phyloP scores from a whole-genome alignment of 2,113 vertebrate genomes.

The Haliaeetus leucogaster region DNA sequence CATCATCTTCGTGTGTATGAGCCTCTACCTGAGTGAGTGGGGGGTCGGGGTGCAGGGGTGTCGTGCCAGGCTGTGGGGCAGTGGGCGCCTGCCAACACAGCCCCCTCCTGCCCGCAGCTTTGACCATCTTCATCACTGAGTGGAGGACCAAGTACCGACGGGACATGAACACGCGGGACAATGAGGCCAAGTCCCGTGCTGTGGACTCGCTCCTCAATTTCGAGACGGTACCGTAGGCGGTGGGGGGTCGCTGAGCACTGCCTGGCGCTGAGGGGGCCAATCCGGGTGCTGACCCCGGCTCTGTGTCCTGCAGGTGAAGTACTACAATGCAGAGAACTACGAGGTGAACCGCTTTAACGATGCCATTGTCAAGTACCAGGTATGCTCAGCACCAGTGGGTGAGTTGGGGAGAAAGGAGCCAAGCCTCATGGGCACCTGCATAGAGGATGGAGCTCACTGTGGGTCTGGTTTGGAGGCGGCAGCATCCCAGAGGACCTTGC shows the following conservation, averaged over 20 bases:
- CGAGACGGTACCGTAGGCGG: constrained; percentile 81
- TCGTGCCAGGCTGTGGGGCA: neutral
- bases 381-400: neutral
- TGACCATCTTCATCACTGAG: constrained; percentile 92
- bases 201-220: constrained; percentile 97
- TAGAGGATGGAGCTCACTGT: neutral
- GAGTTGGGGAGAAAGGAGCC: neutral
- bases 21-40: constrained; percentile 90
- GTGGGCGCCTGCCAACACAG: fast-evolving
- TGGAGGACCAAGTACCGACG: constrained; percentile 96
- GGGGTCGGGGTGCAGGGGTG: neutral
- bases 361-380: constrained; percentile 92
- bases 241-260: neutral
- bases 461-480: neutral
- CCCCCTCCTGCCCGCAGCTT: constrained; percentile 61
- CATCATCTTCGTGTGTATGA: constrained; percentile 94
- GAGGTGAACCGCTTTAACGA: constrained; percentile 87
- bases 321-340: constrained; percentile 91
- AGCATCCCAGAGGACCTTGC: neutral
- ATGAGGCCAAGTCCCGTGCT: constrained; percentile 84
- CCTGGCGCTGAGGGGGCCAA: too few species aligned
- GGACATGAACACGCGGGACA: constrained; percentile 91
- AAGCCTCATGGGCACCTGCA: neutral
- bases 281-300: neutral
- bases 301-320: constrained; percentile 84